Evolutionary conservation across 2,888 invertebrate species (phyloP).

Genomic region (Chymomyza fuscimana): DNA sequence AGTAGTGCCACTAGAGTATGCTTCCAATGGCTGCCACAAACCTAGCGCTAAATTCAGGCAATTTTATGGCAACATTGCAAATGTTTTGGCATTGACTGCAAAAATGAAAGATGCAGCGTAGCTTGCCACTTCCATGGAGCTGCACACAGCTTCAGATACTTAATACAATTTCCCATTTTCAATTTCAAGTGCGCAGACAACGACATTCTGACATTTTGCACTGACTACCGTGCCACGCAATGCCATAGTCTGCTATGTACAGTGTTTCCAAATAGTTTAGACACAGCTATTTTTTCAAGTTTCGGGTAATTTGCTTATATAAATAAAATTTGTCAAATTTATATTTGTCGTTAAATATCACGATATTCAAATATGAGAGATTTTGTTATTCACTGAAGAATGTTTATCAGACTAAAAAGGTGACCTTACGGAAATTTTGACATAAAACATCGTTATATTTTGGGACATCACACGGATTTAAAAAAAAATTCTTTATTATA

Average conservation of each 20-base stretch:
- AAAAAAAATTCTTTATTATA: no score
- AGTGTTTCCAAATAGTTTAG: no score
- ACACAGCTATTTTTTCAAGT: no score
- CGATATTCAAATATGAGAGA: no score
- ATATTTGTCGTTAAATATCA: no score
- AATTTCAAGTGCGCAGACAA: constrained; percentile 11
- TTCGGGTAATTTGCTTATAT: no score
- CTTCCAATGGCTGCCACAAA: constrained; percentile 19
- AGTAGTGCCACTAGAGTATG: constrained; percentile 12
- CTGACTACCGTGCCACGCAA: not conserved
- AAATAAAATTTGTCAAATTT: no score
- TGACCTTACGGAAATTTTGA: no score
- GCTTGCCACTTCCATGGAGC: constrained; percentile 19
- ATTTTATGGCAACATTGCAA: constrained; percentile 64
- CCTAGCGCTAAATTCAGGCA: constrained; percentile 74
- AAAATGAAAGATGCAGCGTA: constrained; percentile 67
- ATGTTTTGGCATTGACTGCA: constrained; percentile 65
- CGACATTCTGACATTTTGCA: not conserved
- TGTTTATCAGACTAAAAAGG: no score
- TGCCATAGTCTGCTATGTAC: not conserved
- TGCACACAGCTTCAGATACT: constrained; percentile 20
- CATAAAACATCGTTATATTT: no score
- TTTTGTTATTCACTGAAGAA: no score
- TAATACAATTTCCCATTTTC: constrained; percentile 1
- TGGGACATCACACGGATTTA: no score